A percentile compares a stretch with the other conserved stretches of the same genome.
Conservation (phyloP, 2,888 invertebrate genomes). For the Chloroclysta siterata region DNA sequence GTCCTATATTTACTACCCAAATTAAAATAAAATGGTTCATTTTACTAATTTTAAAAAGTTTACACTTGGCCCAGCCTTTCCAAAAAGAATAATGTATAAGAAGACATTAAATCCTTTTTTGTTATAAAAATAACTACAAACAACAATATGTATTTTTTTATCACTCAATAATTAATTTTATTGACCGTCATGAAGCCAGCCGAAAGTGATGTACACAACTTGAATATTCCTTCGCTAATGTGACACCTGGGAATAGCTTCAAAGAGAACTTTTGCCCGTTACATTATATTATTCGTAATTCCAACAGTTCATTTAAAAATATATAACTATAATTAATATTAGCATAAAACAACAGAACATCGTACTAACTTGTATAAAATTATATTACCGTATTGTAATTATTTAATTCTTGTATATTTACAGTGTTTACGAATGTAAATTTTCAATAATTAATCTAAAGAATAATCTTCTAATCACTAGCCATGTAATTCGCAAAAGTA, state of each 20-base stretch:
- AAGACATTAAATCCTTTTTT: neutral
- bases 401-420: constrained; percentile 60
- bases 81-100: neutral
- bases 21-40: constrained; percentile 5
- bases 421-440: constrained; percentile 49
- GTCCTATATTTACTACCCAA: constrained; percentile 1
- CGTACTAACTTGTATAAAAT: constrained; percentile 21
- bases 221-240: neutral
- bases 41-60: constrained; percentile 38
- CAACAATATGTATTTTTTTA: neutral
- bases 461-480: constrained; percentile 84
- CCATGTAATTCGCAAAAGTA: constrained; percentile 77
- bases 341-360: constrained; percentile 26
- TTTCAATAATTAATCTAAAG: constrained; percentile 59
- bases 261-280: neutral
- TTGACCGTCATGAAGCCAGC: neutral
- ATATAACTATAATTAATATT: constrained; percentile 8
- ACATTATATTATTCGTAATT: neutral
- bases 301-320: neutral
- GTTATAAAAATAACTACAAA: neutral
- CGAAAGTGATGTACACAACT: neutral
- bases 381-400: constrained; percentile 37
- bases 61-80: constrained; percentile 76
- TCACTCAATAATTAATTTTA: neutral
- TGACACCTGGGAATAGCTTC: neutral